phyloP scores from a whole-genome alignment of 2,888 invertebrate species.

The Dioctria linearis region DNA sequence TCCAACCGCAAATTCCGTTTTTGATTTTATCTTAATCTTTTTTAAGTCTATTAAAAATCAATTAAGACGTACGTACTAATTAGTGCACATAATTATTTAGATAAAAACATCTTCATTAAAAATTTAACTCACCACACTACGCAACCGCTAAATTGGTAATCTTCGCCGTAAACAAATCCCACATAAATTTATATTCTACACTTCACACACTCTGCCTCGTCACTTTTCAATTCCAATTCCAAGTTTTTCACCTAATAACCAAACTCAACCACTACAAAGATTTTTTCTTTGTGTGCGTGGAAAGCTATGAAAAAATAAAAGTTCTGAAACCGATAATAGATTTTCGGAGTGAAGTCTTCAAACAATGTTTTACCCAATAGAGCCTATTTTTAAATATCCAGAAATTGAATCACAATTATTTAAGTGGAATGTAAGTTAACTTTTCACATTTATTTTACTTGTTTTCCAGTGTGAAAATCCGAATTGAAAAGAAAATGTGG shows the following conservation, averaged over 20 bases:
- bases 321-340: slow-evolving; percentile 14
- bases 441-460: slow-evolving; percentile 54
- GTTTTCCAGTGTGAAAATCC: slow-evolving; percentile 35
- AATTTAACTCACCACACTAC: slow-evolving; percentile 51
- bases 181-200: not conserved
- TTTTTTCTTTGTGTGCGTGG: slow-evolving; percentile 2
- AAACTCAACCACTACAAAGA: not conserved
- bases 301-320: slow-evolving; percentile 48
- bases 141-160: slow-evolving; percentile 35
- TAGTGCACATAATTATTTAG: not conserved
- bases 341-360: not conserved
- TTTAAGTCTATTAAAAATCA: too few species aligned
- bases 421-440: slow-evolving; percentile 67
- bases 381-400: slow-evolving; percentile 67
- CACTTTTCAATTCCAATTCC: too few species aligned
- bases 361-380: slow-evolving; percentile 68
- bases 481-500: slow-evolving; percentile 53
- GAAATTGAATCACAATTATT: slow-evolving; percentile 68
- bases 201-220: too few species aligned
- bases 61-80: not conserved
- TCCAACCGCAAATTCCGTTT: too few species aligned
- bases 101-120: not conserved
- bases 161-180: slow-evolving; percentile 23
- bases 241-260: not conserved
- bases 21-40: too few species aligned